Evolutionary conservation across 2,797 vertebrate species (phyloP), one percentile per base, ranked within the genome.

Genomic region (Bryconaethiops microstoma): DNA sequence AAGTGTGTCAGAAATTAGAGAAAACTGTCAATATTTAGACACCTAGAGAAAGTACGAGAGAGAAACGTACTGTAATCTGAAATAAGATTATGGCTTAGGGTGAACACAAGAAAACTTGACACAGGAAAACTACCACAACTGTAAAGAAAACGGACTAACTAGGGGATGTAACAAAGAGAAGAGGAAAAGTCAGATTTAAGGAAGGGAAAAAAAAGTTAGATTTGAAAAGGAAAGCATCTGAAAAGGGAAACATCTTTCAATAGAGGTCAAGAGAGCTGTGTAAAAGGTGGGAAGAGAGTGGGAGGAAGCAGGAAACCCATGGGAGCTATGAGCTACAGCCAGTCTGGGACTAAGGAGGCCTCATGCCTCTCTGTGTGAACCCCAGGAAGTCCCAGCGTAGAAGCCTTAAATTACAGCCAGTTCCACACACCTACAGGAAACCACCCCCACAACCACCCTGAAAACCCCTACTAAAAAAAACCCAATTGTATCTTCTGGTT

Each of bases 271-370:
- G 54, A 70, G 77, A n/a, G 69, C 73, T 65, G 79, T 54, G 78
- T 80, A 82, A 87, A 86, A 86, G 79, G 88, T 86, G 88, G 82
- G 83, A 85, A 87, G 80, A 83, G 65, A 74, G 84, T 83, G 86
- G 84, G 81, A 74, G 76, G 70, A 79, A 86, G 70, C 62, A 69
- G 73, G 45, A 81, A 82, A 59, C 87, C 80, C 67, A 48, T n/a
- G 81, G 70, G 85, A 85, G 59, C 45, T 23, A 35, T 77, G 84
- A 89, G 81, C 64, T 84, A 80, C 7, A 6, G 72, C 79, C 78
- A 1, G 57, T 40, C 40, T 14, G 74, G 74, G 77, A 62, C 71
- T 14, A 25, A 42, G 42, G 42, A 78, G 82, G 73, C 67, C 79
- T 77, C 83, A 59, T 78, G 62, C 60, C 68, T 65, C 67, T 71